Conservation (phyloP, 1,140 invertebrate species). For the Hylaeus volcanicus region DNA sequence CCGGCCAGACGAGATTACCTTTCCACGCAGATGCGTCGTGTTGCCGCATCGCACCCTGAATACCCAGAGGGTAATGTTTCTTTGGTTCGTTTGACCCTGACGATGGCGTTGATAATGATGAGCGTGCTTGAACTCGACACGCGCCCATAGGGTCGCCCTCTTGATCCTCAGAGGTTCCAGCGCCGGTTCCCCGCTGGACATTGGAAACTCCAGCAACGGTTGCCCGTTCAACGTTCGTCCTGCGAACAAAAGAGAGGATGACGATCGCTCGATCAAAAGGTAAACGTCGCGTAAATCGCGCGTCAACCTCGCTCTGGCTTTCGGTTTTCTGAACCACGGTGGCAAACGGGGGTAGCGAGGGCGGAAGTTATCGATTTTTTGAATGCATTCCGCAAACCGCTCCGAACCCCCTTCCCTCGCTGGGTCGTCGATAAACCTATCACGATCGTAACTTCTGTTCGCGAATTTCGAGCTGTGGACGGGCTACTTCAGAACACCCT, state of each 20-base stretch:
- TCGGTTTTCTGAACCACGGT: not conserved
- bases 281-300: not conserved
- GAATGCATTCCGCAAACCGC: constrained; percentile 2
- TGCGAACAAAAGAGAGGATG: constrained; percentile 75
- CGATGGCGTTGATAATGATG: constrained; percentile 80
- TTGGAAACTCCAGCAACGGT: constrained; percentile 90
- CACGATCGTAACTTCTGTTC: constrained; percentile 4
- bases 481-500: not conserved
- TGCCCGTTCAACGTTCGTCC: constrained; percentile 91
- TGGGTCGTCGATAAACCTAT: not conserved
- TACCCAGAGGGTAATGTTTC: constrained; percentile 85
- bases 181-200: constrained; percentile 82
- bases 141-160: constrained; percentile 88
- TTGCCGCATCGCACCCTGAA: constrained; percentile 84
- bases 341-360: not conserved
- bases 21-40: constrained; percentile 82
- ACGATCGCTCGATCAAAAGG: not conserved
- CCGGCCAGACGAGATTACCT: constrained; percentile 75
- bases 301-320: not conserved
- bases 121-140: constrained; percentile 83
- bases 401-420: not conserved
- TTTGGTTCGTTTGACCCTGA: constrained; percentile 74
- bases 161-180: constrained; percentile 85
- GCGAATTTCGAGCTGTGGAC: not conserved
- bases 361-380: constrained; percentile 18